Conservation (phyloP, 2,888 invertebrate genomes). For the Temnothorax unifasciatus region DNA sequence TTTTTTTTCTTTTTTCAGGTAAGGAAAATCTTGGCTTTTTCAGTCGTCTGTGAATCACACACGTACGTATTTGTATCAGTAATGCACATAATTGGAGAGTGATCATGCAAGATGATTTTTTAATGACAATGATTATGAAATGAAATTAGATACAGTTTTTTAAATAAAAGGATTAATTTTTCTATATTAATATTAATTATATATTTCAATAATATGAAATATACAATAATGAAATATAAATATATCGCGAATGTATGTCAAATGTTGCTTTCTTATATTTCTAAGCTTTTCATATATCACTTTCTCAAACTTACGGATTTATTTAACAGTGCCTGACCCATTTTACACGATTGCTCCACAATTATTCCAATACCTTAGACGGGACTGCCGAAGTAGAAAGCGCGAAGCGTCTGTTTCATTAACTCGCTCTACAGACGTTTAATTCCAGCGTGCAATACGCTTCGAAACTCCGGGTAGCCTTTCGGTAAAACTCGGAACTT, state of each 20-base stretch:
- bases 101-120: not conserved
- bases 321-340: not conserved
- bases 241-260: not conserved
- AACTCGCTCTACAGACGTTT: constrained; percentile 43
- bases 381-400: constrained; percentile 16
- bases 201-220: no score
- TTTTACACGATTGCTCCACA: constrained; percentile 33
- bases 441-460: constrained; percentile 42
- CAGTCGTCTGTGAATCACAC: not conserved
- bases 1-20: constrained; percentile 33
- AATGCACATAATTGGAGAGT: not conserved
- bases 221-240: not conserved
- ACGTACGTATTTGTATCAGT: constrained; percentile 28
- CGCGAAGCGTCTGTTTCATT: constrained; percentile 39
- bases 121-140: not conserved
- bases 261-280: not conserved
- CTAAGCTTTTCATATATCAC: not conserved
- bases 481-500: constrained; percentile 56
- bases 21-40: not conserved
- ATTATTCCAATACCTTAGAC: constrained; percentile 37
- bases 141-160: not conserved
- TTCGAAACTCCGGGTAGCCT: constrained; percentile 46
- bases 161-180: no score
- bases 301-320: not conserved
- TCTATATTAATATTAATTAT: no score